Conservation (phyloP, 1,140 invertebrate species). For the Drosophila albomicans region DNA sequence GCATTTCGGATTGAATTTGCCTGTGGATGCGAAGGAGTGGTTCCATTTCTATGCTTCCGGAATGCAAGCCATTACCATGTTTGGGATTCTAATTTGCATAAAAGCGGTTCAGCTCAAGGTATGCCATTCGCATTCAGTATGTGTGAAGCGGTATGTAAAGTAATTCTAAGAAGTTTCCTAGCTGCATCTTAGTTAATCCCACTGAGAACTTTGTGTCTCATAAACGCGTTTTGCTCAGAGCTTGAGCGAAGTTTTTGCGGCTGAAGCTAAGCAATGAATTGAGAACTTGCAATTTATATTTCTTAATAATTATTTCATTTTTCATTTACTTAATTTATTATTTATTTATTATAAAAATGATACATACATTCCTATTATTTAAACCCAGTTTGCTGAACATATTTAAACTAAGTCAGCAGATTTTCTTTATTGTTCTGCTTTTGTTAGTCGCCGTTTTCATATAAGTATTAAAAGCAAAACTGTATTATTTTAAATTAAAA, state of each 20-base stretch:
- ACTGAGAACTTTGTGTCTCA: background rate
- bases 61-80: slow-evolving; percentile 23
- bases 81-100: slow-evolving; percentile 25
- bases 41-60: slow-evolving; percentile 31
- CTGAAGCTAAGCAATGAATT: background rate
- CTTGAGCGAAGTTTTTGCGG: background rate
- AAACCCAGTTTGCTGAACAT: background rate
- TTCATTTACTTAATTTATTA: background rate
- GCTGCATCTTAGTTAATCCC: background rate
- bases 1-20: slow-evolving; percentile 6
- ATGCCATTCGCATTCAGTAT: slow-evolving; percentile 17
- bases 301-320: background rate
- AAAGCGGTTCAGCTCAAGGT: slow-evolving; percentile 9
- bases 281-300: background rate
- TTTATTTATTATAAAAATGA: too few relatives aligned
- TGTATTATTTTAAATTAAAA: background rate
- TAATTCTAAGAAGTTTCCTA: background rate
- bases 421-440: background rate
- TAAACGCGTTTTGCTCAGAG: background rate
- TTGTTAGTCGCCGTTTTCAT: background rate
- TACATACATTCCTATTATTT: too few relatives aligned
- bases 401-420: background rate
- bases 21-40: slow-evolving; percentile 11
- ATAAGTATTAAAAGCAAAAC: background rate
- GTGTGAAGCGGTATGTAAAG: background rate